These are phyloP conservation scores for Zophobas morio DNA, from an alignment of 1,140 invertebrate genomes.

Conservation along the genomic window DNA sequence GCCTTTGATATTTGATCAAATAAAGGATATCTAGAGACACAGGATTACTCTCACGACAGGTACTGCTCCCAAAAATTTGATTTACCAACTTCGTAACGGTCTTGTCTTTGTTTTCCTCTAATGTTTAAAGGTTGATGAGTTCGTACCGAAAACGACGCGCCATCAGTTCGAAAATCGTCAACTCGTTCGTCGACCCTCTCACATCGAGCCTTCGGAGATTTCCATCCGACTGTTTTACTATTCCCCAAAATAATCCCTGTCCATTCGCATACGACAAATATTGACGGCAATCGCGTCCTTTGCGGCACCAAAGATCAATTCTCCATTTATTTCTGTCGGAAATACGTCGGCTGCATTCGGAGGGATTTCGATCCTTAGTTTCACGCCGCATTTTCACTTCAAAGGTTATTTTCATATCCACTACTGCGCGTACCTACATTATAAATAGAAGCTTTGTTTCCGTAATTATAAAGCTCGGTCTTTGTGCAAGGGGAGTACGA, in stretches of 20 bases:
- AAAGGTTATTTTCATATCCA: conserved; percentile 13
- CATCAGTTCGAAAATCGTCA: too few species aligned
- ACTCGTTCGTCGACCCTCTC: not conserved
- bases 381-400: not conserved
- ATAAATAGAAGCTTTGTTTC: conserved; percentile 50
- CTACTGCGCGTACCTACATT: conserved; percentile 32
- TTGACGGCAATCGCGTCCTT: conserved; percentile 12
- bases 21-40: conserved; percentile 15
- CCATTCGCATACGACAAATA: conserved; percentile 6
- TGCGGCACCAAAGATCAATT: not conserved
- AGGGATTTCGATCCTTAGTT: not conserved
- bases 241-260: conserved; percentile 1
- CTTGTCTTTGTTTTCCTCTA: not conserved
- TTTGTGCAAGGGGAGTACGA: conserved; percentile 33
- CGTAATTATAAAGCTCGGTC: conserved; percentile 47
- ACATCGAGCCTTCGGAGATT: not conserved
- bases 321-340: not conserved
- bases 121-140: too few species aligned
- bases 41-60: not conserved
- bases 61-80: not conserved
- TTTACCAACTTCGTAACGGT: not conserved
- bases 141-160: too few species aligned
- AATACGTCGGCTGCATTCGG: not conserved
- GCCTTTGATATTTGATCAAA: conserved; percentile 22
- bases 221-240: not conserved